Base-by-base conservation (phyloP, 2,113 vertebrate species). In the Anoplopoma fimbria region DNA sequence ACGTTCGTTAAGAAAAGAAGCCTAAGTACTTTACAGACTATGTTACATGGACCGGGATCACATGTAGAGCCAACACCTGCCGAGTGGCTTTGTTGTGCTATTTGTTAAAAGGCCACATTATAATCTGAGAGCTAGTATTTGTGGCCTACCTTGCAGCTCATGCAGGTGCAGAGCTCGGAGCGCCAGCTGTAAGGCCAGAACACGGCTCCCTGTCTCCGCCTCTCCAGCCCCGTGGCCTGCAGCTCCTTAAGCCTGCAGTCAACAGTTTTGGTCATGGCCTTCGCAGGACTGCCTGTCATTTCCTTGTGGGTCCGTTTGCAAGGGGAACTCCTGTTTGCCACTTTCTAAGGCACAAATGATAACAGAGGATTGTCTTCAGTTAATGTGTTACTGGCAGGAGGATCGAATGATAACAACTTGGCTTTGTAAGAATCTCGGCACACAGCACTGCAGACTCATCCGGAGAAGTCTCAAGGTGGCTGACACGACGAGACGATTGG, bases 151-250 rank as follows among this genome's bases (percentile, higher is more conserved):
- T 96, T 93, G 67, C 98, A 99, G 88, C 88, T 93, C 58, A 89
- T 92, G 90, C 98, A 99, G 84, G 95, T 95, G 88, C 98, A 99
- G 10, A 99, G 87, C 86, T 97, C 93, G 75, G 95, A 93, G n/a
- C 98, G 96, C 98, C 98, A 99, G 85, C 93, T 94, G 0, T 89
- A 94, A 0, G 97, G 97, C 98, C 97, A 99, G 85, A 97, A 99
- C 81, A 97, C 97, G 0, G 97, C 97, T 51, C 93, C 93, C 31
- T 93, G 92, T 58, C 91, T 95, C 8, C n/a, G 62, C 91, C 92
- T 93, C 2, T 94, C 53, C 63, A 64, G 84, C 0, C 69, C 91
- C 60, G 86, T 92, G 27, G 78, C 91, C 85, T 95, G 93, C 82
- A 98, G 94, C 64, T 95, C 95, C 78, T 92, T 91, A 82, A 98